phyloP scores from a whole-genome alignment of 2,888 invertebrate species.

The Pomacea canaliculata region DNA sequence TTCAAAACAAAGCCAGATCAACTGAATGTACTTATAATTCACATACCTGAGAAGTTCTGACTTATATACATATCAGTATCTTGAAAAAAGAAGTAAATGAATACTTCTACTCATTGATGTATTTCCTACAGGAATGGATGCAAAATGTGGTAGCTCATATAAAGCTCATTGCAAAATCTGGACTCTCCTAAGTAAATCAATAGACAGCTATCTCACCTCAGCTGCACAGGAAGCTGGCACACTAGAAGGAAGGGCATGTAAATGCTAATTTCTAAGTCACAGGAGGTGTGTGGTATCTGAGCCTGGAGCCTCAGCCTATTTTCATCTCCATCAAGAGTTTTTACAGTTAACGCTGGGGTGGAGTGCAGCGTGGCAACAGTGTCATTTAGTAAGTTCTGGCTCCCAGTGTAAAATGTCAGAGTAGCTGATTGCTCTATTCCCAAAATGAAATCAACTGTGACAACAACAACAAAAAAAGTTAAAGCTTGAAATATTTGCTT shows the following conservation, averaged over 20 bases:
- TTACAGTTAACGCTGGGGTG: slow-evolving; percentile 6
- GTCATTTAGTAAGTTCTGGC: slow-evolving; percentile 33
- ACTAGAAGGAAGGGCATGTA: slow-evolving; percentile 8
- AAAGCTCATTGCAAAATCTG: too few species aligned
- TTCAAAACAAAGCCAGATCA: too few species aligned
- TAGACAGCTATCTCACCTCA: background rate
- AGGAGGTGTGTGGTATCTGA: background rate
- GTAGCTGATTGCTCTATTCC: slow-evolving; percentile 56
- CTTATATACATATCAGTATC: too few species aligned
- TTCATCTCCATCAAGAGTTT: background rate
- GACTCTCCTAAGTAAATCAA: too few species aligned
- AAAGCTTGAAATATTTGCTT: too few species aligned
- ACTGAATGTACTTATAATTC: too few species aligned
- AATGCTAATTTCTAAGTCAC: slow-evolving; percentile 23
- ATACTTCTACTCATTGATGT: too few species aligned
- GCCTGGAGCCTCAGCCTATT: slow-evolving; percentile 8
- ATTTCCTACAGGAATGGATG: too few species aligned
- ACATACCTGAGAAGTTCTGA: too few species aligned
- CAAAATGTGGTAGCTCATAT: too few species aligned
- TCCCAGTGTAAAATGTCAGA: slow-evolving; percentile 55
- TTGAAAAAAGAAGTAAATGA: too few species aligned
- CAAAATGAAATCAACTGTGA: slow-evolving; percentile 45
- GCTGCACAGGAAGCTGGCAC: background rate
- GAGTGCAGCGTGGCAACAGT: slow-evolving; percentile 26
- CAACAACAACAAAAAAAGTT: background rate